Base-by-base conservation (phyloP, 2,797 vertebrate genomes). In the Microctenopoma stevenorrisi region DNA sequence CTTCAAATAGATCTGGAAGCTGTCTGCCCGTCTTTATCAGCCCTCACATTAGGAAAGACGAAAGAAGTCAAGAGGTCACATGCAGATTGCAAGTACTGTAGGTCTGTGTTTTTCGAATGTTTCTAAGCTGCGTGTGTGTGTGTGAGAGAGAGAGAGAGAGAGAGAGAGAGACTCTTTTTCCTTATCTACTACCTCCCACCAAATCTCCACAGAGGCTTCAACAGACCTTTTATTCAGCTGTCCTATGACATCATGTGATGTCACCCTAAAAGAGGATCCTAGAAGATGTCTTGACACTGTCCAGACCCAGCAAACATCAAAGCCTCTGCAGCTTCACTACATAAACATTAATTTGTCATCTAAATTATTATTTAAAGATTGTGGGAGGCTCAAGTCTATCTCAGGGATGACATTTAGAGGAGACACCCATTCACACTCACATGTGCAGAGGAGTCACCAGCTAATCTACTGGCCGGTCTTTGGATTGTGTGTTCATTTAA, bases 221-320 rank as follows among this genome's bases (percentile, higher is more conserved):
- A 18, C 63, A 57, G 70, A 55, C 53, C 64, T 79, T 83, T 61
- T 22, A 22, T 22, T 22, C 71, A 65, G 55, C 47, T 30, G 43
- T 58, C 65, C 15, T 15, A 57, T 83, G 80, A 86, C 67, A 48
- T 87, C 88, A 86, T 55, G 48, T 6, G 6, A 58, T 46, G 16
- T 46, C 43, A n/a, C 16, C 43, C 43, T 46, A n/a, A 46, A 18
- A 42, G 13, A 46, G 9, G 59, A 50, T 18, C 52, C 53, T 64
- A 59, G 85, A 90, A 86, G 57, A 73, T 56, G 52, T 64, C 26
- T 53, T 74, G 79, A 90, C 56, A 53, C 70, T 82, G 65, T 76
- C 55, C 88, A 91, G 86, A 85, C 75, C 56, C 51, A 37, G 62
- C 38, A 30, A 35, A 58, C 5, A 47, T 37, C 63, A 33, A 71